Evolutionary conservation across 1,140 invertebrate species (phyloP), one percentile per base, ranked within the genome.

Genomic region (Sweltsa coloradensis): DNA sequence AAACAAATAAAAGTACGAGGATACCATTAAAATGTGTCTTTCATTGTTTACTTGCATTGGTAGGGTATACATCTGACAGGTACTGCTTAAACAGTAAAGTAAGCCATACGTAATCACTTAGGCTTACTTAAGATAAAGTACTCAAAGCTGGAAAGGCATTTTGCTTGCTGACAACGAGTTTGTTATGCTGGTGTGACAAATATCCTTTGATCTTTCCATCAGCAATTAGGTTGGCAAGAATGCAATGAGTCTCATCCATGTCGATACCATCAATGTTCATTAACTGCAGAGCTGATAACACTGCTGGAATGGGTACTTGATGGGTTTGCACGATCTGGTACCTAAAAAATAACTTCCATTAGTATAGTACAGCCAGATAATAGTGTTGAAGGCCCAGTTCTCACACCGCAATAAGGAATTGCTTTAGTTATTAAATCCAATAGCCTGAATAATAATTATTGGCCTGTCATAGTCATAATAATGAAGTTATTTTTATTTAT

Each of bases 121-220:
- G 0, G 21, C 11, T 21, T 24, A 11, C 14, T 40, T 23, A 21
- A 16, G 21, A 21, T 23, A 47, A 9, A 16, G 34, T 47, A 24
- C 16, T 47, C 9, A 89, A 62, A 24, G 74, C 66, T 16, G 95
- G 94, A 66, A 99, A 98, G 13, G 95, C 84, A 72, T 93, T 94
- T 60, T 92, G 85, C 67, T 98, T 98, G 53, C 92, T 96, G 31
- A 99, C 84, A 39, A 99, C 94, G 40, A 99, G 70, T 69, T 97
- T 97, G 61, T 95, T 85, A 67, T 98, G 94, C 50, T 91, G 86
- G 68, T 95, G 84, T 0, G 93, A 97, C 60, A 99, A 96, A 62
- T 99, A 99, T 1, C 96, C 95, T 65, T 97, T 89, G 49, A 92
- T 86, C 70, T 88, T 89, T 2, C 87, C 89, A 62, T 96, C 91